Conservation (phyloP, 1,140 invertebrate species). For the Gryon sp. region DNA sequence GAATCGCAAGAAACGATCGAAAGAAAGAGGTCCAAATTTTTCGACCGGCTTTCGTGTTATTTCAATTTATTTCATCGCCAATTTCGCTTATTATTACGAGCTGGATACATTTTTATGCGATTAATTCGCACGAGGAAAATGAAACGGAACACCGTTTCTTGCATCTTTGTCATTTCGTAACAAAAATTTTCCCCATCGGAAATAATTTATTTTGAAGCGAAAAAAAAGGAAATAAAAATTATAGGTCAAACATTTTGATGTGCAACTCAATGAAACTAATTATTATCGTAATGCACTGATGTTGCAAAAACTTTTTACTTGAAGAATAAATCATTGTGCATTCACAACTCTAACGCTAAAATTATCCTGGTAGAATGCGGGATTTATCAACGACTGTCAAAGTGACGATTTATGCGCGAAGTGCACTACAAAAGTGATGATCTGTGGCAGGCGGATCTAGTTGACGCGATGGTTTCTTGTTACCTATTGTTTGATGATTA, state of each 20-base stretch:
- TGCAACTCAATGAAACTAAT: constrained; percentile 28
- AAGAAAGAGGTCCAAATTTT: constrained; percentile 17
- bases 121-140: constrained; percentile 19
- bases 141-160: not conserved
- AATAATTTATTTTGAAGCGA: constrained; percentile 5
- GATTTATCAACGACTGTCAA: constrained; percentile 46
- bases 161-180: not conserved
- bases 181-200: not conserved
- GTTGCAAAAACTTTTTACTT: constrained; percentile 33
- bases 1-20: constrained; percentile 14
- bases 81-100: constrained; percentile 5
- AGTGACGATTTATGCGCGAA: constrained; percentile 28
- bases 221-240: too few relatives aligned
- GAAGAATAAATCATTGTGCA: constrained; percentile 40
- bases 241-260: too few relatives aligned
- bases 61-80: constrained; percentile 8
- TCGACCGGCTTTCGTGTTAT: not conserved
- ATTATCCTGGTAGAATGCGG: constrained; percentile 12
- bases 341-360: constrained; percentile 13
- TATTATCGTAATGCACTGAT: constrained; percentile 1
- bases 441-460: constrained; percentile 16
- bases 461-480: constrained; percentile 13
- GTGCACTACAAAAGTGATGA: constrained; percentile 23
- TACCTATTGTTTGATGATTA: not conserved
- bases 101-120: constrained; percentile 9